Base-by-base conservation (phyloP, 2,113 vertebrate genomes). In the Perccottus glenii region DNA sequence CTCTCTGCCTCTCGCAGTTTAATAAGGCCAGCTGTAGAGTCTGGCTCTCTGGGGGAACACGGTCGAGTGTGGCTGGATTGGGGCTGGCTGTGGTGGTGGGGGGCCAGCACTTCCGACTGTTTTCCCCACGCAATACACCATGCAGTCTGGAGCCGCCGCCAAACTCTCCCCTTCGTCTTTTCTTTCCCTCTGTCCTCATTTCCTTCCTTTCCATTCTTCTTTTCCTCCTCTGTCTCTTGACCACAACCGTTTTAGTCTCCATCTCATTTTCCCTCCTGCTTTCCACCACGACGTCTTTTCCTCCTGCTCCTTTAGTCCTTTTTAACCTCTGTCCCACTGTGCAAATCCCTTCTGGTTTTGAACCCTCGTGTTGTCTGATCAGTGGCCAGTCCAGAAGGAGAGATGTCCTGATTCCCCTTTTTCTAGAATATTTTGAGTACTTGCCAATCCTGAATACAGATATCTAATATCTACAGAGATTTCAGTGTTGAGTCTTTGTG, bases 1-100 rank as follows among this genome's bases (percentile, higher is more conserved):
- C 79, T 88, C 83, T 67, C 81, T 74, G 85, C 77, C 80, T 87
- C 87, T 80, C 75, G 82, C 52, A 11, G 81, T 90, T 90, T 89
- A 90, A 90, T 89, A 88, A 86, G 84, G 86, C 85, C 87, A 90
- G 89, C 88, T 91, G 88, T 90, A 90, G 87, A 85, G 83, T 84
- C 85, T 85, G 84, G 76, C 77, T 82, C 89, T 87, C 87, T 53
- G 62, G 87, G 88, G 89, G 87, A 85, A 82, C 78, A 42, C 80
- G 82, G 81, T 49, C 71, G 87, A 91, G 88, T 89, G 88, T 89
- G 90, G 87, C 88, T 85, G 81, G 88, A 86, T 75, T 83, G 81
- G 85, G 79, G 75, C 56, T 50, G 58, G 78, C 51, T 65, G 80
- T 75, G 80, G 75, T 73, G 83, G 78, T 42, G 67, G 79, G 87